These are phyloP conservation scores for Mellivora capensis DNA, from an alignment of 2,113 vertebrate species.

Conservation along the genomic window DNA sequence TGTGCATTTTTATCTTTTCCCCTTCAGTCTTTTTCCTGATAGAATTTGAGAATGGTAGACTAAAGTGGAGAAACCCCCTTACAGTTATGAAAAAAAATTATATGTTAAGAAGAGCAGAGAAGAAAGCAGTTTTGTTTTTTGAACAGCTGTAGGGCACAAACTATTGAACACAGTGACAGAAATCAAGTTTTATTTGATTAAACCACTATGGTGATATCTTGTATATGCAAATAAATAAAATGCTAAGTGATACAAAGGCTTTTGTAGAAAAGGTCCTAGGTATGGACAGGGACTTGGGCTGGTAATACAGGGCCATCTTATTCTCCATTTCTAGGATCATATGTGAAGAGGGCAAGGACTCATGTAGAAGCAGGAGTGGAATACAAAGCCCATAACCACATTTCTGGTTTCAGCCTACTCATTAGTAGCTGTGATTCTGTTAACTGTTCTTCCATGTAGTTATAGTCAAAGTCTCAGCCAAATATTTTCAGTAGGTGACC, in stretches of 20 bases:
- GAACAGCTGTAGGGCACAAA: not conserved
- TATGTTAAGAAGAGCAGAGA: not conserved
- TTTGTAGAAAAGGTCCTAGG: not conserved
- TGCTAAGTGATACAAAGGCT: not conserved
- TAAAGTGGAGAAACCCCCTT: not conserved
- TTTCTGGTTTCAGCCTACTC: not conserved
- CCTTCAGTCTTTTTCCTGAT: not conserved
- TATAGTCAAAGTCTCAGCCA: not conserved
- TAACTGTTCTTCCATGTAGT: fast-evolving
- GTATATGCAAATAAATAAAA: not conserved
- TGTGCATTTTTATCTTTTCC: not conserved
- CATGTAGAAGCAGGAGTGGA: not conserved
- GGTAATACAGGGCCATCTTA: not conserved
- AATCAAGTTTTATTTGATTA: not conserved
- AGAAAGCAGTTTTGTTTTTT: not conserved
- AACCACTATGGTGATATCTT: not conserved
- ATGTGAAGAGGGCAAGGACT: not conserved
- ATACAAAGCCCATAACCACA: not conserved
- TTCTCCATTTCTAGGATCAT: not conserved
- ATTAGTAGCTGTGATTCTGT: not conserved
- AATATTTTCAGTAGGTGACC: not conserved
- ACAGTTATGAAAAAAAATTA: not conserved
- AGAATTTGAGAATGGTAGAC: not conserved
- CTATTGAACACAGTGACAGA: not conserved
- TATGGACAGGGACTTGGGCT: not conserved